Conservation (phyloP, 1,140 invertebrate genomes). For the Melanaphis sacchari region DNA sequence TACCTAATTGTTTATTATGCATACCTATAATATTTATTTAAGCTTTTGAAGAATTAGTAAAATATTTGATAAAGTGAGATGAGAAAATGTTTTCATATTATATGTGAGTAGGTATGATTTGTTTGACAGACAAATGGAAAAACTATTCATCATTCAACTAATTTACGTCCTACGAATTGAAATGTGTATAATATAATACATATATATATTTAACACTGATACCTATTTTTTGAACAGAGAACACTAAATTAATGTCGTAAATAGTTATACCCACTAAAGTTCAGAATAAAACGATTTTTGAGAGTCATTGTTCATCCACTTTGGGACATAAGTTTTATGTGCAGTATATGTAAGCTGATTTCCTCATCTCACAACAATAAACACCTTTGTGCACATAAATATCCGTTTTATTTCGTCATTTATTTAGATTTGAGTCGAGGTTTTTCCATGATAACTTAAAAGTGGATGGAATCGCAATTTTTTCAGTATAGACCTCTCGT, state of each 20-base stretch:
- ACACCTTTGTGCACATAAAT: constrained; percentile 44
- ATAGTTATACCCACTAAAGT: neutral
- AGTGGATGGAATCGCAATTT: neutral
- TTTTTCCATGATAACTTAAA: constrained; percentile 15
- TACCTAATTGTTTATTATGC: too few species aligned
- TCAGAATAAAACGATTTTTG: neutral
- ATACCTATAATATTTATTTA: too few species aligned
- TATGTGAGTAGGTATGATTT: too few species aligned
- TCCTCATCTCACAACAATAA: neutral
- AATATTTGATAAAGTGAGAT: too few species aligned
- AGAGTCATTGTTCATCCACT: neutral
- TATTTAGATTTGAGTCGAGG: constrained; percentile 41
- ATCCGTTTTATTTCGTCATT: constrained; percentile 45
- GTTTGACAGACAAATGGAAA: too few species aligned
- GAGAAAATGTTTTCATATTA: too few species aligned
- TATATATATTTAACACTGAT: too few species aligned
- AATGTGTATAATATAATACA: too few species aligned
- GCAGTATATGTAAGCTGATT: neutral
- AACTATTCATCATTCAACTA: too few species aligned
- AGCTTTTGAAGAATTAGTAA: too few species aligned
- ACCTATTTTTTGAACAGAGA: neutral
- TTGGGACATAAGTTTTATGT: neutral
- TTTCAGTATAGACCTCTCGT: neutral
- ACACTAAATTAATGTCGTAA: neutral
- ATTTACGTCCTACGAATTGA: too few species aligned